Evolutionary conservation across 2,888 invertebrate species (phyloP).

Genomic region (Mechanitis messenoides): DNA sequence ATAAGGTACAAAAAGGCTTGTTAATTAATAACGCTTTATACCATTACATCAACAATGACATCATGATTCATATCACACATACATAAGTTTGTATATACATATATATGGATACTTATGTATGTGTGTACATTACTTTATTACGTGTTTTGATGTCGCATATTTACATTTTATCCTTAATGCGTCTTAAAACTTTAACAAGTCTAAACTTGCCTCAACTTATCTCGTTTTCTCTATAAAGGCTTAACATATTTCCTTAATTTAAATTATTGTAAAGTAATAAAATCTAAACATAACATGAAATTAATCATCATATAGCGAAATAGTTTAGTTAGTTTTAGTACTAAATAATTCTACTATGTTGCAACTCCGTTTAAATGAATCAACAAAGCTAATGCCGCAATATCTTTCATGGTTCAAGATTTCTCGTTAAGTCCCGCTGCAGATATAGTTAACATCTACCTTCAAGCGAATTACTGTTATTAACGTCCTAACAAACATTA

Average conservation of each 20-base stretch:
- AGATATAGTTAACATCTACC: slow-evolving; percentile 8
- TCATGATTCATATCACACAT: slow-evolving; percentile 12
- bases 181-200: too few species aligned
- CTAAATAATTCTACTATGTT: slow-evolving; percentile 12
- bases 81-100: neutral
- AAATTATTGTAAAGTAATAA: too few species aligned
- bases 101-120: too few species aligned
- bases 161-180: too few species aligned
- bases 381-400: slow-evolving; percentile 17
- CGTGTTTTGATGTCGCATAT: too few species aligned
- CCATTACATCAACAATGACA: slow-evolving; percentile 16
- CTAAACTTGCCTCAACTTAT: too few species aligned
- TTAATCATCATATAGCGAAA: neutral
- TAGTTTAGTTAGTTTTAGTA: slow-evolving; percentile 1
- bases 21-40: slow-evolving; percentile 14
- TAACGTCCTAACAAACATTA: slow-evolving; percentile 7
- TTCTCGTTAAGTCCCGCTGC: slow-evolving; percentile 13
- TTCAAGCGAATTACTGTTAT: slow-evolving; percentile 1
- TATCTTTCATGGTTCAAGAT: slow-evolving; percentile 13
- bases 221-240: too few species aligned
- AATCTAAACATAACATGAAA: too few species aligned
- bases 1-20: slow-evolving; percentile 6
- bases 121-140: too few species aligned
- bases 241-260: too few species aligned
- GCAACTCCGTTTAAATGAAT: slow-evolving; percentile 16